Base-by-base conservation (phyloP, 2,797 vertebrate species). In the Taenioides sp. region DNA sequence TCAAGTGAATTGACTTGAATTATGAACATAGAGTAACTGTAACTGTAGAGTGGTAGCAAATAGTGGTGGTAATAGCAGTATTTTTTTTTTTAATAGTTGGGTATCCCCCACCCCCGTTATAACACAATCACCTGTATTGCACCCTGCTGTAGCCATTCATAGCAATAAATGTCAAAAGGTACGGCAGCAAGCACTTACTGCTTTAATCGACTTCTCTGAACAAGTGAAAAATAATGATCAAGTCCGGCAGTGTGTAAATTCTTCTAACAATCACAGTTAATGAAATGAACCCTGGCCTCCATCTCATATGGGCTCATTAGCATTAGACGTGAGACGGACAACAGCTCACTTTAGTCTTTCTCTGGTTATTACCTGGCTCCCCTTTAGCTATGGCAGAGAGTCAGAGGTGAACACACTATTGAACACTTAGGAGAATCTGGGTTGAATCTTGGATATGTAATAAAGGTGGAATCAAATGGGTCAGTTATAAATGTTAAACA, bases 391-490 rank as follows among this genome's bases (percentile, higher is more conserved):
- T 43, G 49, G 4, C n/a, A 59, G 14, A 16, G 43, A 47, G 47
- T 57, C 43, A 84, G 69, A 72, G 63, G 64, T 79, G 66, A 77
- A 61, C 50, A 65, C 69, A 65, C 4, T 0, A 58, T 65, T 67
- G 49, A 75, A 70, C 65, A 69, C 27, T 52, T 52, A 66, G 14
- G 47, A 28, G 47, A n/a, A 66, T 25, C 11, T n/a, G 12, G 11
- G 40, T 4, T 7, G 63, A 17, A 49, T 7, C 14, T 6, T 27
- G 23, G 47, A 5, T 20, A 50, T 50, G 43, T 4, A 50, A 65
- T 65, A 65, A 65, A 65, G 40, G 40, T 47, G 5, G 22, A 23
- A 7, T 65, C 11, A 47, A 25, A 65, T 17, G 22, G 37, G 12
- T 23, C 20, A 63, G 12, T 40, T n/a, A 63, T 63, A 40, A 40